A percentile compares a stretch with the other conserved stretches of the same genome.
Conservation (phyloP, 2,113 vertebrate genomes). For the Phyllostomus hastatus region DNA sequence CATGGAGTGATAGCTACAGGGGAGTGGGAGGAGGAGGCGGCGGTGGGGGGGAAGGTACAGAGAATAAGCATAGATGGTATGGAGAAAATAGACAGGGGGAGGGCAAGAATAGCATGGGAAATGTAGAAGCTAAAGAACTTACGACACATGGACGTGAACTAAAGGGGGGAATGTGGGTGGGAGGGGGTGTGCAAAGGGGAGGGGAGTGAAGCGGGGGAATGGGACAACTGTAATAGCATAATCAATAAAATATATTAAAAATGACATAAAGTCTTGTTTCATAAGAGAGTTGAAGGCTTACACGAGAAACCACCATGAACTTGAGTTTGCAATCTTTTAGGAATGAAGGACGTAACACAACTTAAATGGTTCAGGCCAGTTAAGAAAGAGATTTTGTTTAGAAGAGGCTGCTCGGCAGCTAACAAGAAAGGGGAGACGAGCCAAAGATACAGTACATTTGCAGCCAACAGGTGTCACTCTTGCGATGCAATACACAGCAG, state of each 20-base stretch:
- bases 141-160: too few species aligned
- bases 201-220: too few species aligned
- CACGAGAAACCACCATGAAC: background rate
- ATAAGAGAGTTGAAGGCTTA: background rate
- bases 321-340: background rate
- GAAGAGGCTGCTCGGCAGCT: background rate
- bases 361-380: background rate
- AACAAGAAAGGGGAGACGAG: background rate
- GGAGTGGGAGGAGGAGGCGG: too few species aligned
- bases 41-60: too few species aligned
- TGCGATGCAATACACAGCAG: conserved; percentile 50
- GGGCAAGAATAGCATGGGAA: too few species aligned
- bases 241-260: background rate
- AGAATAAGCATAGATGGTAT: too few species aligned
- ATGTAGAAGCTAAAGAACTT: too few species aligned
- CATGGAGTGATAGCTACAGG: too few species aligned
- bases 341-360: background rate
- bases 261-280: background rate
- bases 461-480: conserved; percentile 83
- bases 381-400: background rate
- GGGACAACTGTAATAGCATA: too few species aligned
- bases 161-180: too few species aligned
- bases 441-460: conserved; percentile 10
- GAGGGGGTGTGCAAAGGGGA: too few species aligned
- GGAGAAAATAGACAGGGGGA: too few species aligned